phyloP scores from a whole-genome alignment of 2,113 vertebrate genomes.

The Oryzias curvinotus region DNA sequence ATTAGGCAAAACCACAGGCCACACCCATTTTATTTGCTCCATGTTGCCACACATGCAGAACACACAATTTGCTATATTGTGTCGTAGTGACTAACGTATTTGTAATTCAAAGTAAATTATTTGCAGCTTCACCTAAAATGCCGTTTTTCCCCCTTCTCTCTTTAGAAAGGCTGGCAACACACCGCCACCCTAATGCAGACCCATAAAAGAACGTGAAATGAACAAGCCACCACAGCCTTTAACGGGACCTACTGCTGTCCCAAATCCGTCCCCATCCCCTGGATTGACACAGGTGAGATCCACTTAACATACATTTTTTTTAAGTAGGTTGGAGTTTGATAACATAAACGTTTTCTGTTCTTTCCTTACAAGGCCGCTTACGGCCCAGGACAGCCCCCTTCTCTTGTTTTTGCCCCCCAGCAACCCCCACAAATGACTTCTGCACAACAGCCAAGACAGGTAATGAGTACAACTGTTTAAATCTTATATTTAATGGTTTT shows the following conservation, averaged over 20 bases:
- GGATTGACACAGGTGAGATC: conserved; percentile 92
- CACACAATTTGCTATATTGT: too few relatives aligned
- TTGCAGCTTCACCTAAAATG: not conserved
- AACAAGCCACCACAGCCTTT: conserved; percentile 99
- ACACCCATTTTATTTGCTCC: conserved; percentile 56
- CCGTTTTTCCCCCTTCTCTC: not conserved
- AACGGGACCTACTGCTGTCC: conserved; percentile 91
- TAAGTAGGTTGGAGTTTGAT: not conserved
- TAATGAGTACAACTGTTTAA: conserved; percentile 62
- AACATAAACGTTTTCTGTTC: not conserved
- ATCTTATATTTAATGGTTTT: not conserved
- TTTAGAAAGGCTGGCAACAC: conserved; percentile 70
- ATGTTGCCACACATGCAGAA: conserved; percentile 24
- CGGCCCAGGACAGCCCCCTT: conserved; percentile 87
- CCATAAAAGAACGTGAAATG: conserved; percentile 98
- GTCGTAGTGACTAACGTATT: not conserved
- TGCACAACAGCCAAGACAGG: conserved; percentile 93
- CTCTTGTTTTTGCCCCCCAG: conserved; percentile 91
- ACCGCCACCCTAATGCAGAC: conserved; percentile 93
- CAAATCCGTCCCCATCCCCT: conserved; percentile 93
- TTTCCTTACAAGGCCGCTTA: conserved; percentile 80
- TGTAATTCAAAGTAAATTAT: too few relatives aligned
- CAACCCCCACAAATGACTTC: conserved; percentile 95
- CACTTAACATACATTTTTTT: not conserved
- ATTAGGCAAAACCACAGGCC: conserved; percentile 46